Evolutionary conservation across 1,140 invertebrate genomes (phyloP).

Genomic region (Macrosteles quadrilineatus): DNA sequence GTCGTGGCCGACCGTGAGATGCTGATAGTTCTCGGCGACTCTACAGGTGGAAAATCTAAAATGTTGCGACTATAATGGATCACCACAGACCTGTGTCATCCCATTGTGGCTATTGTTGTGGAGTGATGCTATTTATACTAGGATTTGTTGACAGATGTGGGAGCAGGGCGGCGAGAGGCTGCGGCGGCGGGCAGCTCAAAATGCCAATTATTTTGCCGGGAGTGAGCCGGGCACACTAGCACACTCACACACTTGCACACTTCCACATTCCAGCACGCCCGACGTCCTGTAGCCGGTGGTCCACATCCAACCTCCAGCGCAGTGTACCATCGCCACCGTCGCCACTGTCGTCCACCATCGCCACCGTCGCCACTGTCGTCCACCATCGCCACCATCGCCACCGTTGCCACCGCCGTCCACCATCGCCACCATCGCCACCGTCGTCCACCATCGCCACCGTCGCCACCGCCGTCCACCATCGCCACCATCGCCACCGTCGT

Average conservation of each 20-base stretch:
- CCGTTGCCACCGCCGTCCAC: too few relatives aligned
- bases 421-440: too few relatives aligned
- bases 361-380: too few relatives aligned
- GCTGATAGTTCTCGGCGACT: too few relatives aligned
- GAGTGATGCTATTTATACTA: neutral
- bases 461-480: too few relatives aligned
- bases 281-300: neutral
- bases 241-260: neutral
- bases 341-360: neutral
- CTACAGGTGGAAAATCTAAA: too few relatives aligned
- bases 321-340: neutral
- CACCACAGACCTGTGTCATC: neutral
- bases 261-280: slow-evolving; percentile 12
- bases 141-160: slow-evolving; percentile 5
- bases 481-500: too few relatives aligned
- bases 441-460: too few relatives aligned
- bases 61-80: neutral
- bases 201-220: slow-evolving; percentile 18
- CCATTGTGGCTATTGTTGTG: neutral
- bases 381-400: too few relatives aligned
- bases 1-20: too few relatives aligned
- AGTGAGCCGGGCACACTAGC: slow-evolving; percentile 2
- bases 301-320: too few relatives aligned
- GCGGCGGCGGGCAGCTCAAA: slow-evolving; percentile 4
- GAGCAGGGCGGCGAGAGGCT: neutral